Base-by-base conservation (phyloP, 1,140 invertebrate species). In the Drosophila athabasca region DNA sequence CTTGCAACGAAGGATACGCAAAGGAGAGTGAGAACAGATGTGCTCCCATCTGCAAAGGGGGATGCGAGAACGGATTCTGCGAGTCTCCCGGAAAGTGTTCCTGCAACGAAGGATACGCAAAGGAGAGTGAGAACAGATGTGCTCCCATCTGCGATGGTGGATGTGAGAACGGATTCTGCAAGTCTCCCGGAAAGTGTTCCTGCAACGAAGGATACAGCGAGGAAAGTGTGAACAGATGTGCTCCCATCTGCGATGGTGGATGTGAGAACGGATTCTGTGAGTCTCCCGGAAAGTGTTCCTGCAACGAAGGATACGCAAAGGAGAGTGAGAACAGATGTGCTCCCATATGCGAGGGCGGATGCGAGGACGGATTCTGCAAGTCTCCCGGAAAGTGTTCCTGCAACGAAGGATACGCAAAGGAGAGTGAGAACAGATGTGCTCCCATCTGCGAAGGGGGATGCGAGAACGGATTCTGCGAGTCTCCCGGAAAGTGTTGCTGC, bases 211-310 rank as follows among this genome's bases (percentile, higher is more conserved):
- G 71, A 1, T 62, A 61, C 2, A 1, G 2, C 0, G 55, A 31
- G 13, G 41, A 45, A 1, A 64, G 0, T 8, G 51, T 45, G 24
- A 65, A 61, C 11, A 65, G 11, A 0, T 75, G 72, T 45, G 3
- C 2, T 0, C 68, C 73, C 3, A 2, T 58, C 0, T 76, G 73
- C 11, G 13, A 48, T 1, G 39, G 1, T 0, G 48, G 13, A 17
- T 76, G 73, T 41, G 43, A 17, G 4, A 62, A 74, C 13, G 66
- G 66, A 19, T 54, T 26, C 1, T 62, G n/a, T n/a, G n/a, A n/a
- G n/a, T n/a, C n/a, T n/a, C n/a, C n/a, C n/a, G n/a, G n/a, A n/a
- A n/a, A n/a, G n/a, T n/a, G n/a, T n/a, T n/a, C n/a, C n/a, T n/a
- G n/a, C n/a, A n/a, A n/a, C n/a, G n/a, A n/a, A n/a, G n/a, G n/a